Evolutionary conservation across 2,113 vertebrate genomes (phyloP), one percentile per base, ranked within the genome.

Genomic region (Pseudorectes ferrugineus): DNA sequence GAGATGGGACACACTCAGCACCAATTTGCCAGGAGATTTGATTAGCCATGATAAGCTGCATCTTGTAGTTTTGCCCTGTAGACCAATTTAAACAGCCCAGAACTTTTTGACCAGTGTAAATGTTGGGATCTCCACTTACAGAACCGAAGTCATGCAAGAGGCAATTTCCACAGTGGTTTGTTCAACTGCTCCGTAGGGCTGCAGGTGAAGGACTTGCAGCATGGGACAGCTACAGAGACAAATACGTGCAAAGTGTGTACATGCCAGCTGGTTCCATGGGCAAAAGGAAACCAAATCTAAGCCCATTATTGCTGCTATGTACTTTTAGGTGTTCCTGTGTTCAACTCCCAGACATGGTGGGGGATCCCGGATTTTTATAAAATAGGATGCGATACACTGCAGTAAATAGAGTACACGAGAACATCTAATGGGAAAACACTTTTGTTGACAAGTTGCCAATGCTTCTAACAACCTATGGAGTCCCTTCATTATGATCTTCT

Each of bases 161-260:
- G 29, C 45, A 45, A 17, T 65, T 82, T 95, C 24, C 62, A 68
- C 18, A 42, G 42, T 20, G 36, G 35, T 77, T 76, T 92, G 61
- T 29, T 51, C 51, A 52, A 0, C 31, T 82, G 10, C 40, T 74
- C 15, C 3, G 0, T 2, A 2, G 19, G 54, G 7, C 65, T 85
- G 36, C 52, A 51, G 36, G 71, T 14, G 63, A 73, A 76, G 63
- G 33, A 73, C 45, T 76, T 0, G 0, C 42, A 82, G 58, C 35
- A 26, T 28, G 16, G 35, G 55, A 23, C 49, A 59, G 35, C 40
- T 58, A 10, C 36, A 18, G 13, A 75, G 49, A 61, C 3, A 76
- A 67, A 14, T 10, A 22, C 1, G 9, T 31, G 59, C 36, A 29
- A 73, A 61, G 10, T 16, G 26, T 29, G 51, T n/a, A 28, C n/a